Evolutionary conservation across 37 sponge, comb jelly and placozoan species (phyloP).

Genomic region (Petrosia ficiformis): DNA sequence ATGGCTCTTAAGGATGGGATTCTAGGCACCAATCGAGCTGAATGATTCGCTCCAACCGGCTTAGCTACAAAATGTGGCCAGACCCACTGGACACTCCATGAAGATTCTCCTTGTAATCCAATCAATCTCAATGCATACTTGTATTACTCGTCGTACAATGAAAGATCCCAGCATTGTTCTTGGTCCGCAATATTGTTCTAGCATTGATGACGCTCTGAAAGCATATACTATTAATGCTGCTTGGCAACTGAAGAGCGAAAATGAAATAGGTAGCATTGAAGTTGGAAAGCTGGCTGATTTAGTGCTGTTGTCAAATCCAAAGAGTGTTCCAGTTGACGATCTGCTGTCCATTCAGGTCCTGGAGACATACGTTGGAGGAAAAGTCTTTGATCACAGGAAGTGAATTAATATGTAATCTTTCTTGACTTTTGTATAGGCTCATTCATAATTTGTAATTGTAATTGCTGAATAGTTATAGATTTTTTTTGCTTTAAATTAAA

Average conservation of each 20-base stretch:
- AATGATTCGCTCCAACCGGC: neutral
- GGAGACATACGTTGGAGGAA: constrained; percentile 39
- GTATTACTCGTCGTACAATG: constrained; percentile 23
- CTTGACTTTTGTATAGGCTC: neutral
- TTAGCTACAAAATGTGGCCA: constrained; percentile 12
- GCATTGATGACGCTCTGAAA: constrained; percentile 9
- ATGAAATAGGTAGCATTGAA: constrained; percentile 28
- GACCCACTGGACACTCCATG: constrained; percentile 28
- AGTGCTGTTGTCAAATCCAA: constrained; percentile 25
- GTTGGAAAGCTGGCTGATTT: constrained; percentile 34
- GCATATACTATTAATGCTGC: constrained; percentile 26
- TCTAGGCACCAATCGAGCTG: constrained; percentile 5
- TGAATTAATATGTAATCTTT: too few species aligned
- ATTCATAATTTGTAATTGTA: too few species aligned
- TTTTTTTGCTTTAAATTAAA: too few species aligned
- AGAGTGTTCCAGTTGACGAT: constrained; percentile 1
- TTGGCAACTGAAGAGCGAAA: constrained; percentile 30
- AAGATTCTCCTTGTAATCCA: constrained; percentile 41
- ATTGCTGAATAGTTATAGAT: too few species aligned
- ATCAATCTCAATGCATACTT: too few species aligned
- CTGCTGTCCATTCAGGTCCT: constrained; percentile 22
- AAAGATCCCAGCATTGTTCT: constrained; percentile 23
- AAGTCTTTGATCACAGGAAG: too few species aligned
- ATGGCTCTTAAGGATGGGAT: constrained; percentile 16
- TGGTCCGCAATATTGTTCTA: constrained; percentile 3